These are phyloP conservation scores for Pheosia tremula DNA, from an alignment of 2,888 invertebrate genomes.

Conservation along the genomic window DNA sequence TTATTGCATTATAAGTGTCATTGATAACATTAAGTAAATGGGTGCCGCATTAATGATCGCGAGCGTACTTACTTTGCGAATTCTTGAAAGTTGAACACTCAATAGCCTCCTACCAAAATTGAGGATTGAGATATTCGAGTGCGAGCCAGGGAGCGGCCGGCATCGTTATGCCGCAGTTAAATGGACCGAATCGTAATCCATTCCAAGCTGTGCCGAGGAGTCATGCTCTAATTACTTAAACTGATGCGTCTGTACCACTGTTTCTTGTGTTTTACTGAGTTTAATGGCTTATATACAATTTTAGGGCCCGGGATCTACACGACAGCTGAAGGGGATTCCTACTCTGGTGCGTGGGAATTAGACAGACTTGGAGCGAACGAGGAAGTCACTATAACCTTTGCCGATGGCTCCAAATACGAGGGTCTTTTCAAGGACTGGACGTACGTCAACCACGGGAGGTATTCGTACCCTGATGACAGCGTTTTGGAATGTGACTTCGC, in stretches of 20 bases:
- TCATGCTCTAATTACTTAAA: slow-evolving; percentile 66
- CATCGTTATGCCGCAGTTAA: slow-evolving; percentile 55
- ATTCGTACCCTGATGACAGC: slow-evolving; percentile 79
- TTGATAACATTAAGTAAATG: too few species aligned
- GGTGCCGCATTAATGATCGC: too few species aligned
- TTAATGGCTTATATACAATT: slow-evolving; percentile 18
- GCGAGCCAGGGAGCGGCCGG: not conserved
- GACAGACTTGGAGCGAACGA: slow-evolving; percentile 74
- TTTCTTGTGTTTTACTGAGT: slow-evolving; percentile 27
- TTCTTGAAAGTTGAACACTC: not conserved
- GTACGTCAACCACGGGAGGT: slow-evolving; percentile 77
- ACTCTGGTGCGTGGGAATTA: slow-evolving; percentile 82
- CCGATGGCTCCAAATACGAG: slow-evolving; percentile 76
- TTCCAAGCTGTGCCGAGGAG: slow-evolving; percentile 51
- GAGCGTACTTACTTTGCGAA: too few species aligned
- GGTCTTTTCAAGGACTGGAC: slow-evolving; percentile 78
- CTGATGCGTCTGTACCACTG: slow-evolving; percentile 38
- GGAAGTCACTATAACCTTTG: slow-evolving; percentile 64
- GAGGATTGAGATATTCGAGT: not conserved
- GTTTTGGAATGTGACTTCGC: slow-evolving; percentile 73
- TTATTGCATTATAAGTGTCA: too few species aligned
- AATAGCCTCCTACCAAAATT: not conserved
- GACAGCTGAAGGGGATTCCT: slow-evolving; percentile 84
- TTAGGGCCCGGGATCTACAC: slow-evolving; percentile 81
- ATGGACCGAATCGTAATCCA: slow-evolving; percentile 64